phyloP scores from a whole-genome alignment of 2,888 invertebrate genomes.

The Polyploca ridens region DNA sequence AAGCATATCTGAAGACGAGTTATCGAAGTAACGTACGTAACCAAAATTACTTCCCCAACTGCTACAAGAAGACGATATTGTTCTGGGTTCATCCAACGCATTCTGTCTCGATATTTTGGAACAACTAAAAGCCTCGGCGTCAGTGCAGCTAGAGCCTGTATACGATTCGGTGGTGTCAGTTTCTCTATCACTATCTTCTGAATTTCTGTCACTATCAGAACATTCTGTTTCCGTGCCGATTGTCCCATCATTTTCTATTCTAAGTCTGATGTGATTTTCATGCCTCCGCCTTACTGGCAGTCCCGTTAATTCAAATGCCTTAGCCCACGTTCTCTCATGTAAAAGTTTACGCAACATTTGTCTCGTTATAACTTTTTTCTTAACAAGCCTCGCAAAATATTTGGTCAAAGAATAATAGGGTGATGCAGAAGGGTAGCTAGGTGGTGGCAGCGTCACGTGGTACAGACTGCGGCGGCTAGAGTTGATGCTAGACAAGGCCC shows the following conservation, averaged over 20 bases:
- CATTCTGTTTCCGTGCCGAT: slow-evolving; percentile 72
- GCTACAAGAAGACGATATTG: slow-evolving; percentile 77
- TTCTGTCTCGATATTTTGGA: slow-evolving; percentile 84
- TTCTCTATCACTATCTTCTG: slow-evolving; percentile 64
- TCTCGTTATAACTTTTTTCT: slow-evolving; percentile 88
- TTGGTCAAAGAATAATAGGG: slow-evolving; percentile 91
- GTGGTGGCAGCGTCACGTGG: slow-evolving; percentile 87
- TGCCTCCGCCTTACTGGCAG: slow-evolving; percentile 75
- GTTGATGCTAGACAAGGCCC: slow-evolving; percentile 82
- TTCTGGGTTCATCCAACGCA: slow-evolving; percentile 82
- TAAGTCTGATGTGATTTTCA: slow-evolving; percentile 73
- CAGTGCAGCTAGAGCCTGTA: slow-evolving; percentile 68
- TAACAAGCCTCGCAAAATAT: slow-evolving; percentile 90
- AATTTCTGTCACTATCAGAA: slow-evolving; percentile 62
- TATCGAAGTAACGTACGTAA: slow-evolving; percentile 87
- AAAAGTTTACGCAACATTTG: slow-evolving; percentile 90
- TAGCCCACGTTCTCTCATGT: slow-evolving; percentile 85
- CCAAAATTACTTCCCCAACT: slow-evolving; percentile 87
- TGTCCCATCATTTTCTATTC: slow-evolving; percentile 73
- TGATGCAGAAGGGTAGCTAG: slow-evolving; percentile 90
- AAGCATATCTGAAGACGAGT: slow-evolving; percentile 69
- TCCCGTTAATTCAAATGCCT: slow-evolving; percentile 76
- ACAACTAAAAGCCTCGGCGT: slow-evolving; percentile 54
- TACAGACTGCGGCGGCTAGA: slow-evolving; percentile 81
- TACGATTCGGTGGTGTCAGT: slow-evolving; percentile 73